These are phyloP conservation scores for Calcarius ornatus DNA, from an alignment of 2,113 vertebrate species.

Conservation along the genomic window DNA sequence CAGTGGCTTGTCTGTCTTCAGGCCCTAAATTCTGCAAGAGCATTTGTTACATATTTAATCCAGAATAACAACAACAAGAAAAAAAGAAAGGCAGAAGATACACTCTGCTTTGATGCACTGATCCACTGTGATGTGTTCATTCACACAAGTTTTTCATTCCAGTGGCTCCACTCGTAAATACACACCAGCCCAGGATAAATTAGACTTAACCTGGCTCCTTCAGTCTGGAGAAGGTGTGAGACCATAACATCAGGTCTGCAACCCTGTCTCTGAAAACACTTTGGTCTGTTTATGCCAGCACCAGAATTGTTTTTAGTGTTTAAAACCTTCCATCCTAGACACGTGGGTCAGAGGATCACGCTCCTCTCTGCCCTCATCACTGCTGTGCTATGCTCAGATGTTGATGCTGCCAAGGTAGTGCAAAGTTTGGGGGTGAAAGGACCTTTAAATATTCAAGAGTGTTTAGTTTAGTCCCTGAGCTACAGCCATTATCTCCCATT, in stretches of 20 bases:
- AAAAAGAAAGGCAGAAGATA: background rate
- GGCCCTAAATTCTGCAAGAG: background rate
- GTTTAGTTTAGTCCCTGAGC: background rate
- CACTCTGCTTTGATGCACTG: background rate
- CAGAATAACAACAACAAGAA: background rate
- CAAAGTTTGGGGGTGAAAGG: background rate
- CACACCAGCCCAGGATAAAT: background rate
- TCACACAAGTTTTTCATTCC: background rate
- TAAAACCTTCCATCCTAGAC: background rate
- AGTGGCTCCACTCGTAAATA: background rate
- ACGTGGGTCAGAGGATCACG: background rate
- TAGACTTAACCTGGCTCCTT: background rate
- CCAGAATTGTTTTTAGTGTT: background rate
- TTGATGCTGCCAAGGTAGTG: background rate
- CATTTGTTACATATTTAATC: slow-evolving; percentile 27
- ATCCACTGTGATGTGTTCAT: background rate
- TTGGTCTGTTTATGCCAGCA: background rate
- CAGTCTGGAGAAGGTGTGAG: background rate
- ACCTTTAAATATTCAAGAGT: background rate
- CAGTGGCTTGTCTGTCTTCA: slow-evolving; percentile 35
- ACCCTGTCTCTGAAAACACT: background rate
- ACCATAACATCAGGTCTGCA: background rate
- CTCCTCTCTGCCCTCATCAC: background rate
- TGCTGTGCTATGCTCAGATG: background rate
- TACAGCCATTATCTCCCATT: background rate